phyloP scores from a whole-genome alignment of 2,888 invertebrate species.

The Zhuqinia jingwanae region DNA sequence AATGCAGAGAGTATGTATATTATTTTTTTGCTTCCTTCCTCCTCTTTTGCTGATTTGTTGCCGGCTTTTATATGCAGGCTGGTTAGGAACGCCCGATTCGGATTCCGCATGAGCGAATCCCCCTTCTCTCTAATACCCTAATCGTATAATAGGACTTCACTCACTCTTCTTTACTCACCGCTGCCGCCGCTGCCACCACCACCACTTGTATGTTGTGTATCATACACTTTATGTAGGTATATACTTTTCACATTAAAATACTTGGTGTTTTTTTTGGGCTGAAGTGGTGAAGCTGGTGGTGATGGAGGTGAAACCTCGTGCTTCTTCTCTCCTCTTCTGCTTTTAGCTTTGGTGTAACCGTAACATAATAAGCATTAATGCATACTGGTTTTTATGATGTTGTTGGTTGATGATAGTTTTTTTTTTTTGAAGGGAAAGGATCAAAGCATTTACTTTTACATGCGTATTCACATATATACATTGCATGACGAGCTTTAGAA shows the following conservation, averaged over 20 bases:
- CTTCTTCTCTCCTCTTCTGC: conserved; percentile 44
- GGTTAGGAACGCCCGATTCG: conserved; percentile 78
- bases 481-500: too few relatives aligned
- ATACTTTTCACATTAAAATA: conserved; percentile 40
- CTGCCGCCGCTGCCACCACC: conserved; percentile 16
- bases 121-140: conserved; percentile 75
- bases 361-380: background rate
- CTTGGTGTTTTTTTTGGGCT: conserved; percentile 16
- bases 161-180: conserved; percentile 53
- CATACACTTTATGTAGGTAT: conserved; percentile 20
- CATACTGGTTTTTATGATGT: conserved; percentile 50
- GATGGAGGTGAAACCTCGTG: conserved; percentile 51
- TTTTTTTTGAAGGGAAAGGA: conserved; percentile 28
- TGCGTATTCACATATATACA: background rate
- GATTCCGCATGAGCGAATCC: conserved; percentile 79
- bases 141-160: conserved; percentile 78
- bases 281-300: background rate
- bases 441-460: conserved; percentile 32
- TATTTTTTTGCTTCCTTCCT: conserved; percentile 68
- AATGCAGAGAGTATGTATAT: conserved; percentile 43
- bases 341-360: conserved; percentile 15
- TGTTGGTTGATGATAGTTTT: conserved; percentile 1
- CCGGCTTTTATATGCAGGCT: conserved; percentile 77
- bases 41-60: conserved; percentile 79
- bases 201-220: conserved; percentile 22